Base-by-base conservation (phyloP, 2,888 invertebrate genomes). In the Dinocampus coccinellae region DNA sequence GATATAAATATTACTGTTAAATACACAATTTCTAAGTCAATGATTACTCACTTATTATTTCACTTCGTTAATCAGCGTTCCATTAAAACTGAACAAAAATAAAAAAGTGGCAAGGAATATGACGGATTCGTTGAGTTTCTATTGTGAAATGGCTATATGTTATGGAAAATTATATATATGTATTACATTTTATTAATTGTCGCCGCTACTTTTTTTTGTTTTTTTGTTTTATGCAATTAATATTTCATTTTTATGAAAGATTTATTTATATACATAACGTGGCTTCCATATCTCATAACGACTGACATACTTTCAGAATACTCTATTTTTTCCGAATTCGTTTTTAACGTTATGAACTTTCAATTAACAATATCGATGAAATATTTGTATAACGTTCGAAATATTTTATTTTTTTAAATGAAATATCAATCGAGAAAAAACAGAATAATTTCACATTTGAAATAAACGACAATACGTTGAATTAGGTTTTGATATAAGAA, bases 101-200 rank as follows among this genome's bases (percentile, higher is more conserved):
- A 64, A 53, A 68, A 60, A 39, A 36, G 39, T 24, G 53, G 29
- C 67, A 74, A 66, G 33, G 60, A 69, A 69, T 22, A 63, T 26
- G 61, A 47, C 34, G n/a, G 24, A 20, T 26, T 72, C 34, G 60
- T 22, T 20, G 29, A 60, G 68, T 72, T 69, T 84, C 86, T 86
- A 86, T 86, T 86, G 85, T 84, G 86, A 87, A 87, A 86, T 86
- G 87, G 86, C 84, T 87, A 83, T 86, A 86, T 87, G 76, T 86
- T 85, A 83, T 80, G 84, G 81, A 77, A 84, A 87, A 86, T 82
- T 84, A 79, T 80, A 84, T 86, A 86, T 84, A 86, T 83, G 80
- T 85, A 84, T 83, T 84, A 85, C 84, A 86, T 84, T 84, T 79
- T 81, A 84, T 78, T 81, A 80, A 75, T 81, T 81, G 80, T 79